Conservation (phyloP, 2,797 vertebrate genomes). For the Chloroceryle amazona region DNA sequence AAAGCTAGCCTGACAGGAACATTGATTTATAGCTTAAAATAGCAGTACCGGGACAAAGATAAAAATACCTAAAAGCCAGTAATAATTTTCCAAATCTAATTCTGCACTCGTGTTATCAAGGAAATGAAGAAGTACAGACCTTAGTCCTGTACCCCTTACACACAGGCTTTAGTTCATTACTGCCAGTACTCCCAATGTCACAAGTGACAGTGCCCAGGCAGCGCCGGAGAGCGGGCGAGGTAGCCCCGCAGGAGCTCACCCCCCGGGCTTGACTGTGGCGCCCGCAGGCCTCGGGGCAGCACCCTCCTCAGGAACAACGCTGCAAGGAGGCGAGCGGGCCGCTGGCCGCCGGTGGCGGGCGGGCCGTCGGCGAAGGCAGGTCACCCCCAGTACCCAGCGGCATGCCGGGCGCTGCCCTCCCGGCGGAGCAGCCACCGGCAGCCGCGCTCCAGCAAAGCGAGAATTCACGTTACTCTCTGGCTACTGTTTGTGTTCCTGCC, state of each 20-base stretch:
- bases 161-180: not conserved
- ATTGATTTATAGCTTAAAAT: not conserved
- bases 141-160: not conserved
- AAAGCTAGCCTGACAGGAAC: not conserved
- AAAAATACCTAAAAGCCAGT: not conserved
- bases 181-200: fast-evolving
- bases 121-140: not conserved
- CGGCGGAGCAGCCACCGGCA: no score
- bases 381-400: not conserved
- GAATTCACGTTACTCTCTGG: no score
- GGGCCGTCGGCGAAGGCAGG: no score
- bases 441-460: fast-evolving
- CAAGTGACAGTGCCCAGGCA: fast-evolving
- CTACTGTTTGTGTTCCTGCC: not conserved
- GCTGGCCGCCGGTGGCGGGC: not conserved
- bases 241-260: fast-evolving
- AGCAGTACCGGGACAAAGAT: not conserved
- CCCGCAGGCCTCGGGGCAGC: not conserved
- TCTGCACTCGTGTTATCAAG: not conserved
- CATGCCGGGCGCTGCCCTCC: not conserved
- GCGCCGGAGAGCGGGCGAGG: not conserved
- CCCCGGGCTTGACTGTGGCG: fast-evolving
- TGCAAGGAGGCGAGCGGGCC: no score
- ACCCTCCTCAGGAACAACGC: fast-evolving
- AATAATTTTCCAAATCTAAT: not conserved